Conservation (phyloP, 2,888 invertebrate genomes). For the Lycocerus yunnanus region DNA sequence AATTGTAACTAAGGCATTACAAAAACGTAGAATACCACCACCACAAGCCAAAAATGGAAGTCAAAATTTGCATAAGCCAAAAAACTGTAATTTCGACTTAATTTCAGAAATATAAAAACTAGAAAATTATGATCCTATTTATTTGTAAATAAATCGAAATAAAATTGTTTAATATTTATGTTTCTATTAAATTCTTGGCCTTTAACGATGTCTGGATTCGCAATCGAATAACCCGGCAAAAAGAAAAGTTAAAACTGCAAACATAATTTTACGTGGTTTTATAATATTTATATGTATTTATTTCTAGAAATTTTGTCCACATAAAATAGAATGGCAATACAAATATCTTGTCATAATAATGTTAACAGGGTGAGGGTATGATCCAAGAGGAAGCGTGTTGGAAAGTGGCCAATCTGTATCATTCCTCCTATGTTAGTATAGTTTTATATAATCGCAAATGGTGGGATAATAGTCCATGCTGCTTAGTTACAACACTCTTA, state of each 20-base stretch:
- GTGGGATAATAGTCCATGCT: slow-evolving; percentile 46
- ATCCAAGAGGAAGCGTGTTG: slow-evolving; percentile 48
- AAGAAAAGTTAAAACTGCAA: slow-evolving; percentile 14
- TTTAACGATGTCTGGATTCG: slow-evolving; percentile 33
- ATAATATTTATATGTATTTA: slow-evolving; percentile 24
- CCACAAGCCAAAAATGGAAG: neutral
- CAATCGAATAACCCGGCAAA: slow-evolving; percentile 12
- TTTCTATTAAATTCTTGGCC: slow-evolving; percentile 44
- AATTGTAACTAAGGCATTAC: no score
- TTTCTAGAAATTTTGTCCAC: slow-evolving; percentile 10
- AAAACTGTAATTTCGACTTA: neutral
- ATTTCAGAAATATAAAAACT: neutral
- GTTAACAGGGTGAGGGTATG: slow-evolving; percentile 29
- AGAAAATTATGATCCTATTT: neutral
- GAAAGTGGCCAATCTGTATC: slow-evolving; percentile 49
- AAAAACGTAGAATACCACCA: no score
- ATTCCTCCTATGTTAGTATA: slow-evolving; percentile 41
- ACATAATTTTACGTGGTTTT: slow-evolving; percentile 30
- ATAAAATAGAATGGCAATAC: slow-evolving; percentile 23
- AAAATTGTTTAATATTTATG: slow-evolving; percentile 33
- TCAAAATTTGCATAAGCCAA: neutral
- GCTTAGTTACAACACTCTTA: slow-evolving; percentile 40
- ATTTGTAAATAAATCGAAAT: neutral
- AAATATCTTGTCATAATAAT: slow-evolving; percentile 24
- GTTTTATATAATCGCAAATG: slow-evolving; percentile 43